These are phyloP conservation scores for Tragelaphus scriptus DNA, from an alignment of 2,113 vertebrate genomes.

Conservation along the genomic window DNA sequence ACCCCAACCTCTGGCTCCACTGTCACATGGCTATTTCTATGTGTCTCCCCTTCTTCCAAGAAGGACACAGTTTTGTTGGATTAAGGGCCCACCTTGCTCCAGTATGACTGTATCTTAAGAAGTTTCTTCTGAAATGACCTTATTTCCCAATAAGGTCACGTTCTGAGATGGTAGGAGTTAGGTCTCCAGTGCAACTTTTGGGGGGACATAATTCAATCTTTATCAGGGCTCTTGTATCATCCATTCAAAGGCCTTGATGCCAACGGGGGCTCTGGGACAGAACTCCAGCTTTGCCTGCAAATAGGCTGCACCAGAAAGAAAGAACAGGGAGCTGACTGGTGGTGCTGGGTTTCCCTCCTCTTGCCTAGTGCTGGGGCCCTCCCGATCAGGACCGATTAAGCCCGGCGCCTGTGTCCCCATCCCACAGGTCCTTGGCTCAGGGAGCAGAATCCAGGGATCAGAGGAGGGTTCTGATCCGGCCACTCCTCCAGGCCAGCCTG, in stretches of 20 bases:
- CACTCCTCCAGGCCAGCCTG: background rate
- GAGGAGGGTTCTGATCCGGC: background rate
- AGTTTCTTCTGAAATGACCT: background rate
- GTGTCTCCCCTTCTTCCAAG: background rate
- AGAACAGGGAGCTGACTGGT: background rate
- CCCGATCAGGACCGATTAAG: background rate
- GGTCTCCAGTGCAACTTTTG: background rate
- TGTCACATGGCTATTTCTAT: fast-evolving
- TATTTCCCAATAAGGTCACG: background rate
- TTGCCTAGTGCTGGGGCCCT: background rate
- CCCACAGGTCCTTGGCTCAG: background rate
- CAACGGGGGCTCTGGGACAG: background rate
- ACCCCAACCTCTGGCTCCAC: background rate
- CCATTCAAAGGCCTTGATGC: background rate
- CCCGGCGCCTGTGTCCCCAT: fast-evolving
- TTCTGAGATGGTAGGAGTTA: background rate
- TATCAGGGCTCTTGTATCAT: background rate
- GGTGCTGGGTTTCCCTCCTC: background rate
- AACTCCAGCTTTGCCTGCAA: background rate
- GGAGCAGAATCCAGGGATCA: background rate
- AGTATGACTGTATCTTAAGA: background rate
- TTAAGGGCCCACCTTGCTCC: background rate
- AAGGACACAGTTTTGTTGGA: background rate
- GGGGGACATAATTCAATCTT: background rate
- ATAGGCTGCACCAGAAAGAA: background rate